These are phyloP conservation scores for Cladopsammia gracilis DNA, from an alignment of 64 coral and sea anemone genomes.

Conservation along the genomic window DNA sequence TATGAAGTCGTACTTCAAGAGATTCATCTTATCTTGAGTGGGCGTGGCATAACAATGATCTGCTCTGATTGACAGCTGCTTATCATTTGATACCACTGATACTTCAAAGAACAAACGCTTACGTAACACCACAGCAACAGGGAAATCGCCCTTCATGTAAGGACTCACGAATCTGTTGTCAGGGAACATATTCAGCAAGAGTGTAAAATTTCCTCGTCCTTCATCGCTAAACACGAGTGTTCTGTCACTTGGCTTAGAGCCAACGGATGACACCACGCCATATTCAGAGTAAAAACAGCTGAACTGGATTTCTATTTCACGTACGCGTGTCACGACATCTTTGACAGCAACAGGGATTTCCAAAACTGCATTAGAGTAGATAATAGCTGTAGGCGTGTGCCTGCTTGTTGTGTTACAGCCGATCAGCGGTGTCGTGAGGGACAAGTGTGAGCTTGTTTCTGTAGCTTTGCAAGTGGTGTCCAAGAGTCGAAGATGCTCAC, in stretches of 20 bases:
- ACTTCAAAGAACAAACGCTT: slow-evolving; percentile 55
- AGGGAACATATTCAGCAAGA: slow-evolving; percentile 44
- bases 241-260: not conserved
- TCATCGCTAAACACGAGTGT: not conserved
- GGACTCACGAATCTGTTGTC: not conserved
- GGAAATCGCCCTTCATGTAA: slow-evolving; percentile 49
- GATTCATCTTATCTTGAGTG: not conserved
- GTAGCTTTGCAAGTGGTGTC: not conserved
- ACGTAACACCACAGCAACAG: slow-evolving; percentile 23
- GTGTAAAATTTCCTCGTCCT: slow-evolving; percentile 27
- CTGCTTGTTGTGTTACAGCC: not conserved
- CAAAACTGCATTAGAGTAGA: not conserved
- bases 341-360: not conserved
- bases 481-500: not conserved
- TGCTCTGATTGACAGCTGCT: slow-evolving; percentile 64
- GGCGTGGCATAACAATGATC: slow-evolving; percentile 63
- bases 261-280: not conserved
- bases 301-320: not conserved
- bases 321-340: not conserved
- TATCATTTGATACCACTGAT: slow-evolving; percentile 23
- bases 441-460: not conserved
- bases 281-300: not conserved
- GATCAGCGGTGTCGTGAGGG: not conserved
- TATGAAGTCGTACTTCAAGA: slow-evolving; percentile 68
- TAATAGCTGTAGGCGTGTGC: not conserved